Evolutionary conservation across 2,113 vertebrate genomes (phyloP).

Genomic region (Erythrolamprus reginae): DNA sequence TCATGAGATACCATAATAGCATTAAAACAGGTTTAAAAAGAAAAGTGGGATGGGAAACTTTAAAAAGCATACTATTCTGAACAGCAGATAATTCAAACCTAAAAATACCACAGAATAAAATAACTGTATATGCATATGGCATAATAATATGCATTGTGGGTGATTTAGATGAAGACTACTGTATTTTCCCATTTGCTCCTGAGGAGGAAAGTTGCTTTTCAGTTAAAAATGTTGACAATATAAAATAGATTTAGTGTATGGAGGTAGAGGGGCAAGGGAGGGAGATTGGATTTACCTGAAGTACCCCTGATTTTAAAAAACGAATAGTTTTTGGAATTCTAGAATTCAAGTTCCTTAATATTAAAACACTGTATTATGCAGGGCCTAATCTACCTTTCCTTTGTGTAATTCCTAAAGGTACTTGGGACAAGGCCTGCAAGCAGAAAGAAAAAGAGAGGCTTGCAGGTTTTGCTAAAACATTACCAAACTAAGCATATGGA

Average conservation of each 20-base stretch:
- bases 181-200: background rate
- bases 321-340: background rate
- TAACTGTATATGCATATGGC: background rate
- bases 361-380: background rate
- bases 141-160: background rate
- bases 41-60: background rate
- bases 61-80: background rate
- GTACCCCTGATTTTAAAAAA: background rate
- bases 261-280: background rate
- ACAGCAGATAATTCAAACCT: background rate
- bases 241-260: background rate
- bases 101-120: background rate
- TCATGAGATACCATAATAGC: background rate
- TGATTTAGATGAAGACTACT: background rate
- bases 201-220: background rate
- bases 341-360: background rate
- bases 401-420: background rate
- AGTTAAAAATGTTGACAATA: background rate
- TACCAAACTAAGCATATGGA: background rate
- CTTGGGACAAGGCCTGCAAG: background rate
- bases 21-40: background rate
- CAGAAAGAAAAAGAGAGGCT: background rate
- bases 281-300: background rate
- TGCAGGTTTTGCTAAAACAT: background rate
- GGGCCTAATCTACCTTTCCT: background rate